Evolutionary conservation across 2,113 vertebrate genomes (phyloP), one percentile per base, ranked within the genome.

Genomic region (Agapornis roseicollis): DNA sequence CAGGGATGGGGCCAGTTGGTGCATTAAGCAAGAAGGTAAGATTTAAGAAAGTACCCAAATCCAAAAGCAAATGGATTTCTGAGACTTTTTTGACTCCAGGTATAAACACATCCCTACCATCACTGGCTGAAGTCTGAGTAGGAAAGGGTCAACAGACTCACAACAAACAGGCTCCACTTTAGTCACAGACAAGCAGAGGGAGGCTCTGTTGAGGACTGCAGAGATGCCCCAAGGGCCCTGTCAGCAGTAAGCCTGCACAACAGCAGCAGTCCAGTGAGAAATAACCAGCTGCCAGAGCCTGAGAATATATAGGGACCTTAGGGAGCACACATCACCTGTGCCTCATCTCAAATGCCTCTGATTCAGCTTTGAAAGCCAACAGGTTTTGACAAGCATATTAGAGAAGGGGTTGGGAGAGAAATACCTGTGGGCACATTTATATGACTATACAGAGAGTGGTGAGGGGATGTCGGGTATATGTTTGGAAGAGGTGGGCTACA

Each of bases 211-310:
- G 1, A 50, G 14, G 55, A 77, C 74, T 69, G 50, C 22, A 89
- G 58, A 94, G 69, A 77, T 33, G 25, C n/a, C 86, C 79, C 60
- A 74, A 78, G 72, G 60, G 85, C 60, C 65, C 85, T 86, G 53
- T 77, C 87, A 88, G 31, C 66, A 58, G 37, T 66, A 83, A 88
- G 63, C 20, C 85, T 90, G 22, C 89, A 80, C 63, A 90, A 79
- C 41, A 80, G 70, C 53, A 95, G 46, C 50, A 82, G 41, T 42
- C 87, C 90, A 68, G 33, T 73, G 79, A 94, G 84, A 94, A 96
- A 95, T 74, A 89, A 94, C 52, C 91, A 94, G 71, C 89, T 93
- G 80, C 76, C 74, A 95, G 60, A 78, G 86, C 82, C 77, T 83
- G 61, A 92, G 86, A 80, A 86, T 80, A 93, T 60, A 74, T 19